phyloP scores from a whole-genome alignment of 2,888 invertebrate genomes.

The Autographa gamma region DNA sequence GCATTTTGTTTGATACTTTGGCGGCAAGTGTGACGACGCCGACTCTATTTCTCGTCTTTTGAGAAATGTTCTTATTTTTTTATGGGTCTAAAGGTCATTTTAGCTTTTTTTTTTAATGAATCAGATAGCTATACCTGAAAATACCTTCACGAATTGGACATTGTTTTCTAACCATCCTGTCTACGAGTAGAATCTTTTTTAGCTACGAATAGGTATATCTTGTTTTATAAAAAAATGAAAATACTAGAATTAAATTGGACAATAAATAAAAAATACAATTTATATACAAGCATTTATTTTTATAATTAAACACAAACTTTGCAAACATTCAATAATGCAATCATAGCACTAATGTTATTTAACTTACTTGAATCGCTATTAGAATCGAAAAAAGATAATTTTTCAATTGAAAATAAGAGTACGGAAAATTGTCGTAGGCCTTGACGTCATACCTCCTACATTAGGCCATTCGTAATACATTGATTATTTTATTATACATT shows the following conservation, averaged over 20 bases:
- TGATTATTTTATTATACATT: constrained; percentile 60
- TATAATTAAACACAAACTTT: constrained; percentile 86
- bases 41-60: too few relatives aligned
- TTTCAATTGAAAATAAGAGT: constrained; percentile 63
- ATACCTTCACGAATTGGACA: too few relatives aligned
- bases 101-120: too few relatives aligned
- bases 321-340: constrained; percentile 88
- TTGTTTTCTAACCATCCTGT: too few relatives aligned
- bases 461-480: constrained; percentile 59
- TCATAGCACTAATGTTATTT: constrained; percentile 84
- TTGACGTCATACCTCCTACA: constrained; percentile 54
- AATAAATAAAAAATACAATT: constrained; percentile 49
- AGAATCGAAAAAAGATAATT: constrained; percentile 76
- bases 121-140: too few relatives aligned
- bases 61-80: too few relatives aligned
- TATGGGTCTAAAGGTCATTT: too few relatives aligned
- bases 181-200: too few relatives aligned
- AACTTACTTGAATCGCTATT: constrained; percentile 84
- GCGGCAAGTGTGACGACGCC: too few relatives aligned
- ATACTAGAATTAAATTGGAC: neutral
- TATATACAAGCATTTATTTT: constrained; percentile 89
- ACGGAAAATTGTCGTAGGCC: constrained; percentile 70
- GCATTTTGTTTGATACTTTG: too few relatives aligned
- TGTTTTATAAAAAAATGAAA: neutral
- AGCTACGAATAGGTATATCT: too few relatives aligned